phyloP scores from a whole-genome alignment of 2,797 vertebrate genomes.

The Sebastes trivittatus region DNA sequence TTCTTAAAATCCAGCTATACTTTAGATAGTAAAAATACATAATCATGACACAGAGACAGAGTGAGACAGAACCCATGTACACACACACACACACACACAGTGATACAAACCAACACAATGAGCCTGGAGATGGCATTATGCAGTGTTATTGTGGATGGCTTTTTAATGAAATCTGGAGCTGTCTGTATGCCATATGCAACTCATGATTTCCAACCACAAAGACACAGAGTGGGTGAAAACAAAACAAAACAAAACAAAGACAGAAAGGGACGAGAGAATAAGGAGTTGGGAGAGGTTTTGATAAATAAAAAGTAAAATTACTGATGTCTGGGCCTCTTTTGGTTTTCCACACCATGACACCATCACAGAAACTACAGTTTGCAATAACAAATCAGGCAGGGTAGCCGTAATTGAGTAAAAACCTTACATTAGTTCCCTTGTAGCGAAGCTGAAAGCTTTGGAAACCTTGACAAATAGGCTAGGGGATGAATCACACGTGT shows the following conservation, averaged over 20 bases:
- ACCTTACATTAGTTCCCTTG: background rate
- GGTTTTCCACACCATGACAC: constrained; percentile 11
- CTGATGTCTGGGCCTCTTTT: constrained; percentile 19
- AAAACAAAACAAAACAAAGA: constrained; percentile 45
- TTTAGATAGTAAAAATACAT: background rate
- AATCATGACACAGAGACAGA: background rate
- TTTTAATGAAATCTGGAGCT: constrained; percentile 56
- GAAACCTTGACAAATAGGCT: constrained; percentile 3
- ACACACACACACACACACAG: background rate
- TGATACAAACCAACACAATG: constrained; percentile 31
- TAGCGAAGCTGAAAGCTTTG: background rate
- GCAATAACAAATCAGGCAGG: constrained; percentile 19
- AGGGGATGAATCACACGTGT: background rate
- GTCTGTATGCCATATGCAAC: constrained; percentile 50
- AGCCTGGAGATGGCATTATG: constrained; percentile 30
- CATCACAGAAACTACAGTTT: constrained; percentile 14
- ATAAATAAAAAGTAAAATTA: constrained; percentile 23
- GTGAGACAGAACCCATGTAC: background rate
- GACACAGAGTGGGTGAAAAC: constrained; percentile 45
- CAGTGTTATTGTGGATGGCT: constrained; percentile 45
- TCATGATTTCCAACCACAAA: constrained; percentile 61
- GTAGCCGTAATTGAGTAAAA: background rate
- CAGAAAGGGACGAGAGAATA: constrained; percentile 22
- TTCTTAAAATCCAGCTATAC: background rate
- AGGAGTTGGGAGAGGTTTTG: constrained; percentile 20